A percentile compares a stretch with the other conserved stretches of the same genome.
Conservation (phyloP, 2,113 vertebrate genomes). For the Orthonyx spaldingii region DNA sequence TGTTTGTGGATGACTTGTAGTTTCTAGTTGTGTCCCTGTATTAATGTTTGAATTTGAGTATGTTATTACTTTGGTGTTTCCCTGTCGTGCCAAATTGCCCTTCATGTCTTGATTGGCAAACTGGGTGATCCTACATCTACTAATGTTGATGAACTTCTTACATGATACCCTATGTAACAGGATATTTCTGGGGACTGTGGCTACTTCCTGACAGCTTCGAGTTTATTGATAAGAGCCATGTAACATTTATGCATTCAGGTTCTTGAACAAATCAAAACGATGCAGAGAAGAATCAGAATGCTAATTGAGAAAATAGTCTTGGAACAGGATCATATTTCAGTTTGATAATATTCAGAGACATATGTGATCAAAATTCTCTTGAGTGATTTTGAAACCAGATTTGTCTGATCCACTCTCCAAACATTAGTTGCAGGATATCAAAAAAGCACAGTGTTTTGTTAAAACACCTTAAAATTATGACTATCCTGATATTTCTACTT, state of each 20-base stretch:
- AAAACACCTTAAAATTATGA: not conserved
- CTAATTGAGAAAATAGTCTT: not conserved
- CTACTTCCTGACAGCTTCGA: not conserved
- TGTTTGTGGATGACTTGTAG: not conserved
- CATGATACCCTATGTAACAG: rapidly evolving
- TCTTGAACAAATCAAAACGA: not conserved
- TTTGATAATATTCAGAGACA: not conserved
- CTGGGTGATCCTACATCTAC: not conserved
- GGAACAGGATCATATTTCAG: not conserved
- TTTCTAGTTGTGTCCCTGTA: not conserved
- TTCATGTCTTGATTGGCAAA: not conserved
- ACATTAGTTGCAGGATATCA: not conserved
- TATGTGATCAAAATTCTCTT: not conserved
- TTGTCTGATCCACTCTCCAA: not conserved
- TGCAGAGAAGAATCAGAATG: not conserved
- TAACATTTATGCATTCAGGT: not conserved
- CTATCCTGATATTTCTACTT: not conserved
- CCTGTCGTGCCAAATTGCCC: not conserved
- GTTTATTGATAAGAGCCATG: not conserved
- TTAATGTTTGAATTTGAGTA: not conserved
- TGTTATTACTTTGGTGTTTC: not conserved
- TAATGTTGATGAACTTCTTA: not conserved
- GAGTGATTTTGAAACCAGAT: not conserved
- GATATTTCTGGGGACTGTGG: not conserved
- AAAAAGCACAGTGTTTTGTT: not conserved